Conservation (phyloP, 2,888 invertebrate species). For the Opisthograptis luteolata region DNA sequence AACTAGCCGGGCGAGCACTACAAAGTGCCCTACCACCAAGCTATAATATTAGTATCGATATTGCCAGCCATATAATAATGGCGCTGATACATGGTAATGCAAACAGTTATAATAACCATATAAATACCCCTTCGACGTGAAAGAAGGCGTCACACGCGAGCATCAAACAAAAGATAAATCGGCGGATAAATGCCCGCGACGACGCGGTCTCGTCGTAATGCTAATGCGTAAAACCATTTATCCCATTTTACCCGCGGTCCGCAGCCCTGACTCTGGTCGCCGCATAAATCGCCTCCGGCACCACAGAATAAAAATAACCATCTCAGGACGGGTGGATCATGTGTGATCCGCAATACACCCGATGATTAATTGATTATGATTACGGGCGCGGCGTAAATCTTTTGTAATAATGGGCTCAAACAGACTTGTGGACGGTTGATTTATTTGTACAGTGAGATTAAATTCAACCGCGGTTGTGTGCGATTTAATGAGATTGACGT, state of each 20-base stretch:
- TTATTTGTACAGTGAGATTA: constrained; percentile 1
- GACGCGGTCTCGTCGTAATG: constrained; percentile 9
- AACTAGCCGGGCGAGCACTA: too few species aligned
- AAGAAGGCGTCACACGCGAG: constrained; percentile 10
- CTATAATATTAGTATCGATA: too few species aligned
- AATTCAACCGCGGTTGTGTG: background rate
- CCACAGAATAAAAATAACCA: constrained; percentile 6
- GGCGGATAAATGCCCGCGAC: constrained; percentile 8
- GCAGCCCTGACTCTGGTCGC: constrained; percentile 1
- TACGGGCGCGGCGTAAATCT: constrained; percentile 17
- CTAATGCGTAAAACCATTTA: constrained; percentile 14
- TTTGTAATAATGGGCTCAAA: constrained; percentile 17
- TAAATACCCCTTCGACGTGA: background rate
- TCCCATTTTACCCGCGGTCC: constrained; percentile 10
- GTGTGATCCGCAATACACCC: constrained; percentile 20
- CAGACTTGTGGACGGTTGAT: background rate
- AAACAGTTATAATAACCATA: background rate
- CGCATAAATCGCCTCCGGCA: constrained; percentile 11
- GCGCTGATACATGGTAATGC: background rate
- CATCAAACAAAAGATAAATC: constrained; percentile 14
- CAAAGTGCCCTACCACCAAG: too few species aligned
- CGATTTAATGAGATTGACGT: background rate
- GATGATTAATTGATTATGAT: constrained; percentile 30
- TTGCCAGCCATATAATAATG: too few species aligned
- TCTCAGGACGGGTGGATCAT: constrained; percentile 8